Percentiles rank a stretch among this genome's conserved stretches.
Conservation (phyloP, 2,113 vertebrate species). For the Elephas maximus region DNA sequence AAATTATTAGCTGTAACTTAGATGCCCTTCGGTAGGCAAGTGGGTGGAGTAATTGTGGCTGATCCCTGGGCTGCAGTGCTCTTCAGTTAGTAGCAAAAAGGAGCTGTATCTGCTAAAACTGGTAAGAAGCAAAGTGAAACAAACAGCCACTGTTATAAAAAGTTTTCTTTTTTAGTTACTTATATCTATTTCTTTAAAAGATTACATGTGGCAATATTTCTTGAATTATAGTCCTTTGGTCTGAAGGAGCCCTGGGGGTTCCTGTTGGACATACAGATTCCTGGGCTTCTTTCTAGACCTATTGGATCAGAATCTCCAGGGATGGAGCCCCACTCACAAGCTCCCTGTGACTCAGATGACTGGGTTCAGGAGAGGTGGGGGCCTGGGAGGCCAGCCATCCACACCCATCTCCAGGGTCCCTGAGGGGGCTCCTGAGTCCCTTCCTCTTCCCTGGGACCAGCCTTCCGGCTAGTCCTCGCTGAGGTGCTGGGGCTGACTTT, state of each 20-base stretch:
- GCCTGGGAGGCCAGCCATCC: not conserved
- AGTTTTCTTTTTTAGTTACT: not conserved
- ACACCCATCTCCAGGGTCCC: not conserved
- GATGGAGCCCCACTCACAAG: not conserved
- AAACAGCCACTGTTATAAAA: not conserved
- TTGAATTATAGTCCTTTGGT: not conserved
- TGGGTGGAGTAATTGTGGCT: not conserved
- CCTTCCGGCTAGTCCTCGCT: not conserved
- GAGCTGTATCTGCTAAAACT: not conserved
- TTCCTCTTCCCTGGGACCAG: not conserved
- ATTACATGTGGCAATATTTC: not conserved
- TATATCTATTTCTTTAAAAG: not conserved
- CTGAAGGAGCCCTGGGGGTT: not conserved
- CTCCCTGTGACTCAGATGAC: not conserved
- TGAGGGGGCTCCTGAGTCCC: not conserved
- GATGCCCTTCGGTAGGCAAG: not conserved
- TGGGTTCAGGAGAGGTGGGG: not conserved
- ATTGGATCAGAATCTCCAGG: not conserved
- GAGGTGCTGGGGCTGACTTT: not conserved
- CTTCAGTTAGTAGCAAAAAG: not conserved
- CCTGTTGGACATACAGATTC: not conserved
- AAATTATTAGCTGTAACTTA: not conserved
- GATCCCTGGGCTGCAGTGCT: not conserved
- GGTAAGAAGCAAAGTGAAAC: not conserved
- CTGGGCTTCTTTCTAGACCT: not conserved